Percentiles rank a stretch among this genome's conserved stretches.
Conservation (phyloP, 1,140 invertebrate genomes). For the Lamellibrachia luymesi region DNA sequence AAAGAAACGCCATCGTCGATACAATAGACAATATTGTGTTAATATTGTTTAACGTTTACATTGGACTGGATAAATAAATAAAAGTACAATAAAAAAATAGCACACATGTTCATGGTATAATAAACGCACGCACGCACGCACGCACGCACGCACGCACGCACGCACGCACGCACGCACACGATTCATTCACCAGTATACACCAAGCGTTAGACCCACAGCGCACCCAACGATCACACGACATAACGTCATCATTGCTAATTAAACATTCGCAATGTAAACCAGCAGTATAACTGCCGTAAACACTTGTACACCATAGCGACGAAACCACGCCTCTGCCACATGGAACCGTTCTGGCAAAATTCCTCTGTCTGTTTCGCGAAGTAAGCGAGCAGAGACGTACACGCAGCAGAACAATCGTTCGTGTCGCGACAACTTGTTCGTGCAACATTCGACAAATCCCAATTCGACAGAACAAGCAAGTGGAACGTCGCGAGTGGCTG, state of each 20-base stretch:
- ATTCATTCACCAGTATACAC: not conserved
- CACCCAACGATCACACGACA: not conserved
- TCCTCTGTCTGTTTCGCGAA: not conserved
- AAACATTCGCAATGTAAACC: not conserved
- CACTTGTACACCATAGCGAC: not conserved
- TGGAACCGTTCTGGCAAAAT: not conserved
- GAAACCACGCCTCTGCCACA: not conserved
- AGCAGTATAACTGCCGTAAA: not conserved
- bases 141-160: not conserved
- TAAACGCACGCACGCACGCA: not conserved
- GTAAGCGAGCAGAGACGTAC: not conserved
- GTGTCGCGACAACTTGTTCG: not conserved
- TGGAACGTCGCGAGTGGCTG: not conserved
- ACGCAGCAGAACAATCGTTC: not conserved
- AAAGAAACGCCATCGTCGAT: too few species aligned
- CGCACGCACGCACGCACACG: not conserved
- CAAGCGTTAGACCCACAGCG: not conserved
- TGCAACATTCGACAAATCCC: not conserved
- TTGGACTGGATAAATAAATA: too few species aligned
- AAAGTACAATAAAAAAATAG: too few species aligned
- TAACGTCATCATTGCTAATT: not conserved
- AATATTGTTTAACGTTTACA: not conserved
- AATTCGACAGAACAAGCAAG: not conserved
- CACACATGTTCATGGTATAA: not conserved
- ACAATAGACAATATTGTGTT: not conserved